Evolutionary conservation across 2,888 invertebrate genomes (phyloP).

Genomic region (Nezara viridula): DNA sequence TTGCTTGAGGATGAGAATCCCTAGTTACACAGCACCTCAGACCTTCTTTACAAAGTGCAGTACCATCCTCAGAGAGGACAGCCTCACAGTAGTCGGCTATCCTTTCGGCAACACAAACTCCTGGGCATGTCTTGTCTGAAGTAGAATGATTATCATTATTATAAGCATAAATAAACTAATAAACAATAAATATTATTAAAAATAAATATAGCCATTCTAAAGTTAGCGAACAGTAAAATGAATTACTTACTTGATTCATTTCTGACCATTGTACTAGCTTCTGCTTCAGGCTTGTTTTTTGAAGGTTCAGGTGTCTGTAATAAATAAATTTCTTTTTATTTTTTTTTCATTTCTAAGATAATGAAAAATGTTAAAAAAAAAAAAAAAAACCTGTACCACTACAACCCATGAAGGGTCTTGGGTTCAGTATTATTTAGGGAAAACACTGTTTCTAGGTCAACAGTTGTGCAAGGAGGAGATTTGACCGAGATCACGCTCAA

Average conservation of each 20-base stretch:
- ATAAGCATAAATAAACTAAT: not conserved
- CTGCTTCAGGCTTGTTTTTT: constrained; percentile 64
- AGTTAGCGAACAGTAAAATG: constrained; percentile 25
- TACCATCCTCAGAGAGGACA: constrained; percentile 73
- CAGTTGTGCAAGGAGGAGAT: too few relatives aligned
- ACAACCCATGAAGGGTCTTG: too few relatives aligned
- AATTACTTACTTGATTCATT: constrained; percentile 64
- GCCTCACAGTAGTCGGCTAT: constrained; percentile 90
- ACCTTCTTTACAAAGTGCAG: constrained; percentile 80
- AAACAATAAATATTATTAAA: not conserved
- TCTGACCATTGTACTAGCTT: constrained; percentile 64
- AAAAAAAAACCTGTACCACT: too few relatives aligned
- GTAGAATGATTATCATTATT: not conserved
- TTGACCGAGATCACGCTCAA: too few relatives aligned
- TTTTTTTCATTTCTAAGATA: not conserved
- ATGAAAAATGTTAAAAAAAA: not conserved
- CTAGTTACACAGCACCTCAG: constrained; percentile 86
- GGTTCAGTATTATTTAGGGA: too few relatives aligned
- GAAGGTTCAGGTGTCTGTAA: constrained; percentile 52
- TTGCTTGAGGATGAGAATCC: constrained; percentile 80
- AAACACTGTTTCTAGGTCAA: too few relatives aligned
- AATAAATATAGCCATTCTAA: not conserved
- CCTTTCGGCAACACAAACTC: constrained; percentile 86
- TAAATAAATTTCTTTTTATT: not conserved
- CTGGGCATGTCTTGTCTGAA: constrained; percentile 77